A percentile compares a stretch with the other conserved stretches of the same genome.
Conservation (phyloP, 2,888 invertebrate genomes). For the Branchellion lobata region DNA sequence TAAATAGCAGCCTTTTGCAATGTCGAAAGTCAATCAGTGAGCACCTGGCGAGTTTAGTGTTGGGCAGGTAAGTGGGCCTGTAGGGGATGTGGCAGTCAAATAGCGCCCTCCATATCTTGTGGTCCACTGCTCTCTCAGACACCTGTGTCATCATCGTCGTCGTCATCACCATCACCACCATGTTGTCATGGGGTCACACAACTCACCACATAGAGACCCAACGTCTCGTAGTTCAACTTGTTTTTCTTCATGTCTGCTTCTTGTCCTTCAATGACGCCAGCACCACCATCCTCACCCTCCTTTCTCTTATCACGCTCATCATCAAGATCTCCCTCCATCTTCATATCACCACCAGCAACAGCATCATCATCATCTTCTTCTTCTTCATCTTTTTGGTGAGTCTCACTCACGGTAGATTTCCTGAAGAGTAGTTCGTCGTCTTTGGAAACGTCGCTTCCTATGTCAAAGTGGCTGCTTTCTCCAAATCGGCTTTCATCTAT, state of each 20-base stretch:
- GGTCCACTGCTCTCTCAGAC: constrained; percentile 51
- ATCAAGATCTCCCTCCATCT: neutral
- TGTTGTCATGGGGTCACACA: too few relatives aligned
- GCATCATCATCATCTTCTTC: neutral
- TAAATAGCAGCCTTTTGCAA: too few relatives aligned
- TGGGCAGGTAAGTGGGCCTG: constrained; percentile 51
- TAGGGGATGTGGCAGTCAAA: constrained; percentile 51
- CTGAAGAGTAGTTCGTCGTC: neutral
- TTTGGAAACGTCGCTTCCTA: too few relatives aligned
- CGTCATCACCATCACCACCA: neutral
- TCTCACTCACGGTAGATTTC: too few relatives aligned
- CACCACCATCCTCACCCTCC: constrained; percentile 1
- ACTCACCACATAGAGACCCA: constrained; percentile 52
- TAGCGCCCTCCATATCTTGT: constrained; percentile 52
- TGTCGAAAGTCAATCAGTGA: too few relatives aligned
- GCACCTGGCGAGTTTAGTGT: constrained; percentile 52
- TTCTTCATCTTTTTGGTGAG: too few relatives aligned
- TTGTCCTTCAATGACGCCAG: neutral
- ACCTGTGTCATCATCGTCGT: constrained; percentile 37
- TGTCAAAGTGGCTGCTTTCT: too few relatives aligned
- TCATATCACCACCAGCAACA: neutral
- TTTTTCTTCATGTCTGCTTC: neutral
- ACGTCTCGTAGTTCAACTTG: constrained; percentile 45
- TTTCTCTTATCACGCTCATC: neutral
- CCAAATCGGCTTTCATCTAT: too few relatives aligned